These are phyloP conservation scores for Styela plicata DNA, from an alignment of 23 tunicate species.

Conservation along the genomic window DNA sequence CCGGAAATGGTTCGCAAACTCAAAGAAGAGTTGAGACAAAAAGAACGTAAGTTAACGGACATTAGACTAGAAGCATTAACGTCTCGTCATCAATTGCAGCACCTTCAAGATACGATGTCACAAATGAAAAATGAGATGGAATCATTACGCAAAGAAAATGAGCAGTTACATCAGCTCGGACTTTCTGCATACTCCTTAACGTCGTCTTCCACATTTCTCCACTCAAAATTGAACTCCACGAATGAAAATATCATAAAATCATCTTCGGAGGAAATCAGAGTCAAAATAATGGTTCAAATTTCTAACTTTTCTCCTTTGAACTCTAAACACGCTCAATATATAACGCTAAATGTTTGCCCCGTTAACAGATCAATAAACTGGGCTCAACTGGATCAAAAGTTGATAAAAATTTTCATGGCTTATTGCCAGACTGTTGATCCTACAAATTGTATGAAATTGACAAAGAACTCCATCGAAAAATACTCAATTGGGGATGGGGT, in stretches of 20 bases:
- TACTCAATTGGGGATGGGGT: slow-evolving; percentile 67
- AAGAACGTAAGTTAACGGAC: slow-evolving; percentile 77
- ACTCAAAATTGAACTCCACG: not conserved
- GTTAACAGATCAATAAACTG: slow-evolving; percentile 48
- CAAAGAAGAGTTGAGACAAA: slow-evolving; percentile 61
- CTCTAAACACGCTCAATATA: not conserved
- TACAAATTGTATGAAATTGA: slow-evolving; percentile 33
- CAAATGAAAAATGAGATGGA: slow-evolving; percentile 86
- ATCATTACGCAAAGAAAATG: slow-evolving; percentile 62
- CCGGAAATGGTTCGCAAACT: slow-evolving; percentile 56
- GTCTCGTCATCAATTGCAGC: slow-evolving; percentile 85
- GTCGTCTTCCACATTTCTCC: slow-evolving; percentile 8
- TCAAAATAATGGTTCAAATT: slow-evolving; percentile 4
- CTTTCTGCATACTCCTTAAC: slow-evolving; percentile 44
- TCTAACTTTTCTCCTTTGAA: not conserved
- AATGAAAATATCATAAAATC: slow-evolving; percentile 9
- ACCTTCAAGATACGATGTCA: slow-evolving; percentile 83
- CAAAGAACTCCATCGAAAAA: slow-evolving; percentile 18
- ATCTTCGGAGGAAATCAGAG: slow-evolving; percentile 14
- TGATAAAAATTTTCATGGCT: slow-evolving; percentile 35
- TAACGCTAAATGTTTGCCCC: slow-evolving; percentile 34
- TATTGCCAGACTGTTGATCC: slow-evolving; percentile 71
- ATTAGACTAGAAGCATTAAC: slow-evolving; percentile 81
- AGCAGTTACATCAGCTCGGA: slow-evolving; percentile 58
- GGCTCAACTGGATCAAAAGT: slow-evolving; percentile 66